Conservation (phyloP, 2,888 invertebrate genomes). For the Blera fallax region DNA sequence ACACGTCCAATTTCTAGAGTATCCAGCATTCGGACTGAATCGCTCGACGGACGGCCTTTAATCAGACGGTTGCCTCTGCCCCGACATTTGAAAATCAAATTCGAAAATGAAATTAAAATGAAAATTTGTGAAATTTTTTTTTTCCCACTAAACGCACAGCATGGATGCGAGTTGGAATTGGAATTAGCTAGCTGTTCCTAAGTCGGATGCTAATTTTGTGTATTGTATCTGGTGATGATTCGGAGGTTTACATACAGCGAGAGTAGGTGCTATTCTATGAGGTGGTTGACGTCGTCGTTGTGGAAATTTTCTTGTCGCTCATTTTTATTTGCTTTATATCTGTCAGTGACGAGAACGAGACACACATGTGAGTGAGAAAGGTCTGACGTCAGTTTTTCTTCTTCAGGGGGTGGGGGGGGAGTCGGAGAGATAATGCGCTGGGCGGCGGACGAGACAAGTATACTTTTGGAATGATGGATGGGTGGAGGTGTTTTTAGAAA, state of each 20-base stretch:
- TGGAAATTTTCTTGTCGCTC: conserved; percentile 19
- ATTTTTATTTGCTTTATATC: conserved; percentile 29
- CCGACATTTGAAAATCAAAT: conserved; percentile 51
- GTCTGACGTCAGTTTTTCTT: conserved; percentile 44
- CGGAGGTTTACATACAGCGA: background rate
- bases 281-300: background rate
- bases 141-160: background rate
- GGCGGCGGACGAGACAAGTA: background rate
- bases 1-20: conserved; percentile 28
- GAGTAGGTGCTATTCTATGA: background rate
- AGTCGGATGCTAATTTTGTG: conserved; percentile 9
- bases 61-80: conserved; percentile 1
- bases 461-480: background rate
- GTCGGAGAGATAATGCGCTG: background rate
- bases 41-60: conserved; percentile 12
- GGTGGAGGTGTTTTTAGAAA: conserved; percentile 4
- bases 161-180: background rate
- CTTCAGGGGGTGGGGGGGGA: too few relatives aligned
- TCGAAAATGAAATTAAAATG: conserved; percentile 23
- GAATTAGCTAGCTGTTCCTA: background rate
- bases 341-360: conserved; percentile 22
- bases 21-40: conserved; percentile 62
- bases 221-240: background rate
- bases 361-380: background rate
- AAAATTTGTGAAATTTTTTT: background rate